Evolutionary conservation across 2,797 vertebrate species (phyloP), one percentile per base, ranked within the genome.

Genomic region (Notolepis coatsorum): DNA sequence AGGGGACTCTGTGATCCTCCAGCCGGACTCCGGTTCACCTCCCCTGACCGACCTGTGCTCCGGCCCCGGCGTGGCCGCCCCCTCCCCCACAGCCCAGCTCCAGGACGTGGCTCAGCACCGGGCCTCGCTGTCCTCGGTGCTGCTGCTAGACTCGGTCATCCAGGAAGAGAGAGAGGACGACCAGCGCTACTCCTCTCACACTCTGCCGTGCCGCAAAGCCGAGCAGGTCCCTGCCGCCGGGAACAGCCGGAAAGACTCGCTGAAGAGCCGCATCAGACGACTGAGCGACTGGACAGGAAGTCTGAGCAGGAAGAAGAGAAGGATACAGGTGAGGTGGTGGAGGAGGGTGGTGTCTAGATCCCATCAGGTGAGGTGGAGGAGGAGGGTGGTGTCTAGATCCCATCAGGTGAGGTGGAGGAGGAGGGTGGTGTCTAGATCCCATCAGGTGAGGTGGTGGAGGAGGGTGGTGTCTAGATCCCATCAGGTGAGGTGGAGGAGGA

Each of bases 241-340:
- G 15, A 67, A 88, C 18, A 75, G 86, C 53, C 94, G 95, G 72
- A 97, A 96, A 61, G 95, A 96, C 67, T 94, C 93, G 0, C 84
- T 98, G 62, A 98, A 97, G 84, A 96, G 87, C 56, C 88, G 96
- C 25, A 96, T 98, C 91, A 79, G 93, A n/a, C 94, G 91, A 7
- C 90, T 98, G 82, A 94, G 96, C 38, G 96, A 97, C 86, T 98
- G 97, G 97, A 98, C 97, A 0, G 97, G 96, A 55, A 98, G 96
- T 85, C 91, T 98, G 65, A 96, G 95, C 0, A 90, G 95, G 64
- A 98, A 98, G 87, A 98, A 96, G 57, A 93, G 96, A 71, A 93
- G 95, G 78, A 84, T 98, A 41, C 97, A 98, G 95, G 97, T 97
- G 66, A 77, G 89, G 4, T n/a, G n/a, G n/a, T n/a, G n/a, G n/a